phyloP scores from a whole-genome alignment of 2,797 vertebrate genomes.

The Falco biarmicus region DNA sequence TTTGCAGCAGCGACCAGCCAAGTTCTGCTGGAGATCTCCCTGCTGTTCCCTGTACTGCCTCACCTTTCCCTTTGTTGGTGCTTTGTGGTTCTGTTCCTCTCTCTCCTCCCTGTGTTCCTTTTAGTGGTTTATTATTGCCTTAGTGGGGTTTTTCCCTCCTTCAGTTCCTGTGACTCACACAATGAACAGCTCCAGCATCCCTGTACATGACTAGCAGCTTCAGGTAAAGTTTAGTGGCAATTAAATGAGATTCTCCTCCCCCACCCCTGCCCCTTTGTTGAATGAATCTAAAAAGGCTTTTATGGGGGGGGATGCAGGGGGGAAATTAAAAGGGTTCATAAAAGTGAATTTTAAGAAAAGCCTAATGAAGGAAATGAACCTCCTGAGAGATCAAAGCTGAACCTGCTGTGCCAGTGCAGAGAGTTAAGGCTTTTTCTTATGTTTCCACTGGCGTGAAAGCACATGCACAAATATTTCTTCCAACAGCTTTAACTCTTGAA shows the following conservation, averaged over 20 bases:
- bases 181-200: background rate
- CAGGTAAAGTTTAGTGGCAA: slow-evolving; percentile 47
- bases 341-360: slow-evolving; percentile 66
- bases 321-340: slow-evolving; percentile 58
- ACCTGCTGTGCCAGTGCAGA: slow-evolving; percentile 61
- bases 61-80: background rate
- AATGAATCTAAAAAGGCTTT: slow-evolving; percentile 35
- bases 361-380: slow-evolving; percentile 68
- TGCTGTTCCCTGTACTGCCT: background rate
- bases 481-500: slow-evolving; percentile 47
- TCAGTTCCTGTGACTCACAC: background rate
- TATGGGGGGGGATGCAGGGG: background rate
- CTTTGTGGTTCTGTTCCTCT: background rate
- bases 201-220: background rate
- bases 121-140: background rate
- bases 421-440: slow-evolving; percentile 42
- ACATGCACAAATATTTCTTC: slow-evolving; percentile 37
- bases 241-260: slow-evolving; percentile 34
- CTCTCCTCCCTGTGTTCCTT: background rate
- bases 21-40: background rate
- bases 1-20: background rate
- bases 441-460: slow-evolving; percentile 63
- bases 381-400: slow-evolving; percentile 70
- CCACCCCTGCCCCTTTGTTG: slow-evolving; percentile 11
- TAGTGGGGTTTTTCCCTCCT: background rate